Conservation (phyloP, 2,113 vertebrate species). For the Pristiophorus japonicus region DNA sequence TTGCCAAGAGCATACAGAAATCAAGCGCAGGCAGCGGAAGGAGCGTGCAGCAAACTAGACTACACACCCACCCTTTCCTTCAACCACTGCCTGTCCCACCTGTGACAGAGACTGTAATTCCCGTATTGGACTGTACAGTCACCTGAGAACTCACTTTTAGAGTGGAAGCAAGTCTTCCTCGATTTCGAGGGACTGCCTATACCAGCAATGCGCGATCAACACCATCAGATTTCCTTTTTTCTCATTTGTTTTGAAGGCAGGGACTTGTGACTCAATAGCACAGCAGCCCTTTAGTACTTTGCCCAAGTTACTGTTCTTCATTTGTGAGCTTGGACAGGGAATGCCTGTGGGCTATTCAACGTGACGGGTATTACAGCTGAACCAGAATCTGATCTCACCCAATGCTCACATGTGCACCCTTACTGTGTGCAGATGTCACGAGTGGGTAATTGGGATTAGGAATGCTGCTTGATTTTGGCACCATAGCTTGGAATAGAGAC, state of each 20-base stretch:
- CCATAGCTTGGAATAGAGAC: neutral
- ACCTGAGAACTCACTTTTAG: too few relatives aligned
- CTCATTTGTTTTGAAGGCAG: neutral
- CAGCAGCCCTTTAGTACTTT: neutral
- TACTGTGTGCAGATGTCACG: neutral
- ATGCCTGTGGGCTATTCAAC: neutral
- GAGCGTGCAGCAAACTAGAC: too few relatives aligned
- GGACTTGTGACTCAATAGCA: neutral
- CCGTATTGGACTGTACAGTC: too few relatives aligned
- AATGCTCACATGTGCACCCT: neutral
- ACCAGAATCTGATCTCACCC: neutral
- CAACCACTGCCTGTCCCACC: too few relatives aligned
- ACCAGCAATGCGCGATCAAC: neutral
- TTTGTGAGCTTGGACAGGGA: neutral
- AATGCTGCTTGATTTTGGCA: neutral
- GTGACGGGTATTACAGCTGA: neutral
- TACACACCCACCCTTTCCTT: too few relatives aligned
- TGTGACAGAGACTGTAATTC: too few relatives aligned
- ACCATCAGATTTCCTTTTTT: neutral
- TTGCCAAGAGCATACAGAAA: too few relatives aligned
- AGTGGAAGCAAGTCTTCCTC: too few relatives aligned
- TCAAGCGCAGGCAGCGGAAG: too few relatives aligned
- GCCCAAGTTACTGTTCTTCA: neutral
- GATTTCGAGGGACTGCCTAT: too few relatives aligned
- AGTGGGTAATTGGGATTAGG: neutral